Base-by-base conservation (phyloP, 2,888 invertebrate species). In the Gonocerus acuteangulatus region DNA sequence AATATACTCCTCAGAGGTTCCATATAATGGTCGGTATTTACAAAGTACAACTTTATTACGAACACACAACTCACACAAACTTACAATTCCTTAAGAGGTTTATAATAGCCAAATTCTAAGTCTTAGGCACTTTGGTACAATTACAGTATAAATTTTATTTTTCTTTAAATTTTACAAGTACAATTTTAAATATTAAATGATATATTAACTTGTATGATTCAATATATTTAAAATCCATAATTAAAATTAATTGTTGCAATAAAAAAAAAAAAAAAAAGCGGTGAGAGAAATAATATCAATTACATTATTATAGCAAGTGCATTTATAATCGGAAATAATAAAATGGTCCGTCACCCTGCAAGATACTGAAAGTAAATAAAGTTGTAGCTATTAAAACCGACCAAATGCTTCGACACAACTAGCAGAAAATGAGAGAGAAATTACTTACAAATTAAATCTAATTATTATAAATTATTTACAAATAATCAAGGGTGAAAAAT, bases 371-470 rank as follows among this genome's bases (percentile, higher is more conserved):
- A 6, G 21, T 57, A 21, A 34, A 59, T 61, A 62, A 64, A 64
- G 64, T 62, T 62, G 64, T 48, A 62, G 64, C 54, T 62, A 58
- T 62, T 52, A 62, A 64, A 59, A 64, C 61, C 64, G 59, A 62
- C 61, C 61, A n/a, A 16, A 51, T 16, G n/a, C 19, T 22, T n/a
- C 1, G 34, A 16, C 16, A 62, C 56, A 56, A 62, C 57, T 34
- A 48, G 18, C 27, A 36, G 56, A 49, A 57, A 39, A 56, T 39
- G 23, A 56, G 47, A 47, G 45, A 39, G 34, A 36, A 32, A 34
- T 32, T 16, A 56, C 54, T 47, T 22, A 39, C 36, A 60, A 60
- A 60, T n/a, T 34, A 61, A 61, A 27, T 21, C 27, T 52, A 56
- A 45, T 19, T 34, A 61, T 23, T 22, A 22, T 36, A 9, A 39